These are phyloP conservation scores for Brachionus angularis DNA, from an alignment of 1,140 invertebrate species.

Conservation along the genomic window DNA sequence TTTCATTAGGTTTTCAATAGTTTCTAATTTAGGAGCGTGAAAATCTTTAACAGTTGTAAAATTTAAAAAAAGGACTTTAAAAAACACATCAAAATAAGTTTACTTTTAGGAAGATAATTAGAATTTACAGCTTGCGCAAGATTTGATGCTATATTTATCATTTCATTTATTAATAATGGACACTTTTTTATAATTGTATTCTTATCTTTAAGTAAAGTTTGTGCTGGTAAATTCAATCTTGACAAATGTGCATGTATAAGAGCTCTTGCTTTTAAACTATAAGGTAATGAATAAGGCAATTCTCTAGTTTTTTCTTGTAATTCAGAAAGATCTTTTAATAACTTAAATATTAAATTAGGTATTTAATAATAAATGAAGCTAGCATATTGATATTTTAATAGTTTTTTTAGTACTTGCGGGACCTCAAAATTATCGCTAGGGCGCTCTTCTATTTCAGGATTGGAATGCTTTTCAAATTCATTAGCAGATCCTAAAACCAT, in stretches of 20 bases:
- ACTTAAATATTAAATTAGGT: slow-evolving; percentile 62
- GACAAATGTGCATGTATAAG: slow-evolving; percentile 88
- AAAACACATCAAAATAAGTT: slow-evolving; percentile 47
- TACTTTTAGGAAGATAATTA: slow-evolving; percentile 66
- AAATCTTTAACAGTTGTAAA: slow-evolving; percentile 61
- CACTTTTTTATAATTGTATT: slow-evolving; percentile 81
- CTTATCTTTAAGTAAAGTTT: slow-evolving; percentile 69
- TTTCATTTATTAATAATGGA: slow-evolving; percentile 93
- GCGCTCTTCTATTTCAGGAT: slow-evolving; percentile 86
- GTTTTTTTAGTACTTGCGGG: slow-evolving; percentile 65
- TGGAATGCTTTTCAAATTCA: slow-evolving; percentile 90
- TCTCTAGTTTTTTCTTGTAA: slow-evolving; percentile 92
- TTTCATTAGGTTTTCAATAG: slow-evolving; percentile 96
- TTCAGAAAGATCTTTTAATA: slow-evolving; percentile 80
- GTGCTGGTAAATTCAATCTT: slow-evolving; percentile 71
- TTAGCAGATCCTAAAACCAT: slow-evolving; percentile 92
- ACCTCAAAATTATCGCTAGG: slow-evolving; percentile 91
- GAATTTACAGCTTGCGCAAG: slow-evolving; percentile 84
- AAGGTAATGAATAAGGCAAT: slow-evolving; percentile 81
- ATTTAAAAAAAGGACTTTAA: slow-evolving; percentile 43
- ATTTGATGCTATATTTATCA: slow-evolving; percentile 90
- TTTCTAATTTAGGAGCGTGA: slow-evolving; percentile 80
- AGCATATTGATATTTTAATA: not conserved
- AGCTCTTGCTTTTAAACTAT: slow-evolving; percentile 91
- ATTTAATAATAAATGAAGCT: too few relatives aligned